Percentiles rank a stretch among this genome's conserved stretches.
phyloP scores from a whole-genome alignment of 2,888 invertebrate species.

The Metopia argyrocephala region DNA sequence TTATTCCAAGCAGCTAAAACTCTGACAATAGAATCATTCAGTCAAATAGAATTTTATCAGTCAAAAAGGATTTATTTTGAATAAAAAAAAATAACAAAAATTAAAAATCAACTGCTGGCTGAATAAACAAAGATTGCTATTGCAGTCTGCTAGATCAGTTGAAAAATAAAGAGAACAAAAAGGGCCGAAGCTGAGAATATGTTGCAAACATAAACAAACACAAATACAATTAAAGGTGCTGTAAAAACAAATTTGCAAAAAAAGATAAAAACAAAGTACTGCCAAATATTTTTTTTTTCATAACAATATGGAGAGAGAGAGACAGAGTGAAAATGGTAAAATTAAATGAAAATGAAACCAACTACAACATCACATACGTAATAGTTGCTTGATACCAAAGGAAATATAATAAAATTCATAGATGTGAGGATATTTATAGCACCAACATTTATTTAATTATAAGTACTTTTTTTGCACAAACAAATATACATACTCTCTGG shows the following conservation, averaged over 20 bases:
- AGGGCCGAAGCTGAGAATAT: not conserved
- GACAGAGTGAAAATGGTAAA: conserved; percentile 7
- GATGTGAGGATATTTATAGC: conserved; percentile 6
- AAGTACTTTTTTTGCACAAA: no score
- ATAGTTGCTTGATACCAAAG: not conserved
- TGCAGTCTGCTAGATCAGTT: conserved; percentile 13
- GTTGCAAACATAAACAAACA: conserved; percentile 28
- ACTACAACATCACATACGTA: conserved; percentile 24
- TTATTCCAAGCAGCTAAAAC: conserved; percentile 44
- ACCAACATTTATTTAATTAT: not conserved
- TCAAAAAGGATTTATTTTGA: conserved; percentile 60
- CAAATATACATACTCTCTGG: no score
- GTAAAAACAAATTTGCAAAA: conserved; percentile 53
- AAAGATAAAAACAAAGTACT: conserved; percentile 54
- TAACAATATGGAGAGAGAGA: conserved; percentile 8
- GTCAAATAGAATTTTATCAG: conserved; percentile 59
- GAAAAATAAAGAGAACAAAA: conserved; percentile 10
- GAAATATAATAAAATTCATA: conserved; percentile 15
- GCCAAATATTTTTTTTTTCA: no score
- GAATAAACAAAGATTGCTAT: conserved; percentile 58
- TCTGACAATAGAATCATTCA: conserved; percentile 57
- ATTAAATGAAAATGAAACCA: conserved; percentile 13
- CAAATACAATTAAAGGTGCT: conserved; percentile 26
- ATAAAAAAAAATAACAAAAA: conserved; percentile 25
- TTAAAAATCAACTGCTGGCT: conserved; percentile 37